A percentile compares a stretch with the other conserved stretches of the same genome.
Conservation (phyloP, 2,797 vertebrate genomes). For the Remorina albescens region DNA sequence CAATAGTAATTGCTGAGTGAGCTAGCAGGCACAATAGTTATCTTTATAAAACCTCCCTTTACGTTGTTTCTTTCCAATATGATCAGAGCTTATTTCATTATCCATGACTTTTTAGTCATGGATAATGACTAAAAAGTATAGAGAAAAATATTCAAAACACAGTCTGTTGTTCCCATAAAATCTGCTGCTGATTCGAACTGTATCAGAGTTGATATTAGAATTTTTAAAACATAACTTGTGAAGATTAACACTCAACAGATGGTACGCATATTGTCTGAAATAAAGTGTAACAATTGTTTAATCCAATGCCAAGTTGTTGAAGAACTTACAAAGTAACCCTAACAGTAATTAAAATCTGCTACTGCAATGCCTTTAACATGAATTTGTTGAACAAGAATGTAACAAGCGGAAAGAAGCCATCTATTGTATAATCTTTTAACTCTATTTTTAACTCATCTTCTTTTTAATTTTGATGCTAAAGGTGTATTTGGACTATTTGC, state of each 20-base stretch:
- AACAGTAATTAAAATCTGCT: constrained; percentile 19
- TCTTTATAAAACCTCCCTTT: no score
- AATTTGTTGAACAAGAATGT: background rate
- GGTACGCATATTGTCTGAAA: constrained; percentile 13
- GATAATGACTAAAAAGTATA: no score
- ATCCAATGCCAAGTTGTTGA: constrained; percentile 17
- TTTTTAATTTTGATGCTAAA: background rate
- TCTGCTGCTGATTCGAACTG: background rate
- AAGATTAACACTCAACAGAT: constrained; percentile 10
- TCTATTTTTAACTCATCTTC: background rate
- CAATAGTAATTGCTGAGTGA: no score
- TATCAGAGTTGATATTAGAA: background rate
- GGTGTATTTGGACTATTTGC: background rate
- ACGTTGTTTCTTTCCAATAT: no score
- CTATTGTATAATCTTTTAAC: background rate
- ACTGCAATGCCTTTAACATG: constrained; percentile 14
- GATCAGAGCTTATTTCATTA: no score
- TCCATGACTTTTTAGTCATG: no score
- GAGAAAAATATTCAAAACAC: no score
- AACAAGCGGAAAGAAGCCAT: constrained; percentile 23
- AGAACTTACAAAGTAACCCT: constrained; percentile 1
- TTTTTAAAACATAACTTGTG: background rate
- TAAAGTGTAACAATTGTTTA: constrained; percentile 6
- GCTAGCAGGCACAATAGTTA: no score
- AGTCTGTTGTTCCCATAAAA: no score